Percentiles rank a stretch among this genome's conserved stretches.
These are phyloP conservation scores for Podilymbus podiceps DNA, from an alignment of 2,113 vertebrate genomes.

Conservation along the genomic window DNA sequence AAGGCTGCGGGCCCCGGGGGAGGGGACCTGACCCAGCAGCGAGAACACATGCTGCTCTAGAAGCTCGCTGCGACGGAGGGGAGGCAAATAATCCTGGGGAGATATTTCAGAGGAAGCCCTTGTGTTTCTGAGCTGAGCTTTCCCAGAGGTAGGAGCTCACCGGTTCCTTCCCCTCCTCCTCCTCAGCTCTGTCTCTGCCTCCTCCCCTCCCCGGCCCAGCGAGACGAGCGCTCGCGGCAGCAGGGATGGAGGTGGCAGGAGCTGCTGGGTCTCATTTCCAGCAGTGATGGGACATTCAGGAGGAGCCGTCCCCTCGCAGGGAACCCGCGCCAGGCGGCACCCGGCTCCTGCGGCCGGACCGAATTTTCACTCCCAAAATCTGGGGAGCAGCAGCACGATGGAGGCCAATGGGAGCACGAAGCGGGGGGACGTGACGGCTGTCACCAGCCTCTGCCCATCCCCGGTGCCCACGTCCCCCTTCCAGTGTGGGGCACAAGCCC, in stretches of 20 bases:
- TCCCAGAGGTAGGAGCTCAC: neutral
- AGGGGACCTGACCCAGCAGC: neutral
- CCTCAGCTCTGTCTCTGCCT: neutral
- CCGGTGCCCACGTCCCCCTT: neutral
- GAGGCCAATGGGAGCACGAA: rapidly evolving
- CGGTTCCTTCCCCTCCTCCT: neutral
- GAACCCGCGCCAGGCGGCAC: neutral
- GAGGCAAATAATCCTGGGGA: neutral
- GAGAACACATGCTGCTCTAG: neutral
- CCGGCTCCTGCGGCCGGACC: neutral
- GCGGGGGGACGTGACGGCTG: neutral
- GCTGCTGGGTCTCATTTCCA: neutral
- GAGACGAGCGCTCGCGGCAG: rapidly evolving
- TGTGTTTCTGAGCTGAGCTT: neutral
- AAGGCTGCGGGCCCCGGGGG: rapidly evolving
- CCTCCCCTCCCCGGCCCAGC: rapidly evolving
- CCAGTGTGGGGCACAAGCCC: neutral
- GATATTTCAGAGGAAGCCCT: neutral
- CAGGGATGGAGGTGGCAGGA: neutral
- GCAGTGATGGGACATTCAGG: neutral
- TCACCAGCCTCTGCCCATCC: neutral
- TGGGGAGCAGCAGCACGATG: rapidly evolving
- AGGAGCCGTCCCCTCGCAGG: neutral
- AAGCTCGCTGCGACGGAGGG: neutral
- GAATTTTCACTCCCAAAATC: neutral